phyloP scores from a whole-genome alignment of 1,140 invertebrate species.

The Leptonema lineaticorne region DNA sequence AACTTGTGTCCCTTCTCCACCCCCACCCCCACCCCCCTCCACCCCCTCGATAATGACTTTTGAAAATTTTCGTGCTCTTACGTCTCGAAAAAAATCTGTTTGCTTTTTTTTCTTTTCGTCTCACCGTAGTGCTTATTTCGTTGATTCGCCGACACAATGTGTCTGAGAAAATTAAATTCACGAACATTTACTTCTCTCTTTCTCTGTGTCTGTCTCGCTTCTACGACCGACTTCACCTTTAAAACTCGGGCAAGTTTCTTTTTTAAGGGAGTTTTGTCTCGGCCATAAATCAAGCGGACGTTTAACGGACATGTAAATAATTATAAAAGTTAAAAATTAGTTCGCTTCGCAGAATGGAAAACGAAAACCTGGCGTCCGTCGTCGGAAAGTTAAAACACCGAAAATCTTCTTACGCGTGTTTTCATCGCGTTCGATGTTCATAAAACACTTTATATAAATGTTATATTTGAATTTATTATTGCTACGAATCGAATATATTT shows the following conservation, averaged over 20 bases:
- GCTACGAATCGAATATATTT: no score
- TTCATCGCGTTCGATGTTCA: background rate
- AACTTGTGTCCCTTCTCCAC: background rate
- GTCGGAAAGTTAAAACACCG: background rate
- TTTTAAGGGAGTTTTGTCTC: background rate
- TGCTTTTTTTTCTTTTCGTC: background rate
- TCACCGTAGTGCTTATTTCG: no score
- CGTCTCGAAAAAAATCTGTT: background rate
- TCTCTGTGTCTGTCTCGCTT: no score
- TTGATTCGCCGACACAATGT: background rate
- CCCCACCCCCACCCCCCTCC: no score
- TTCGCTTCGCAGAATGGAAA: background rate
- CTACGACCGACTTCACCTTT: no score
- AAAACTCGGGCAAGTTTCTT: background rate
- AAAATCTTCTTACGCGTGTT: background rate
- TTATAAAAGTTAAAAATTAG: conserved; percentile 17
- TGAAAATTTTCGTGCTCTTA: background rate
- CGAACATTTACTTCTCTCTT: background rate
- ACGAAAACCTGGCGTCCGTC: background rate
- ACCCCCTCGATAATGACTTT: no score
- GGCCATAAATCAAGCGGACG: conserved; percentile 13
- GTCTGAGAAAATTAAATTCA: background rate
- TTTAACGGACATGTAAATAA: conserved; percentile 12
- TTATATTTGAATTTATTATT: no score
- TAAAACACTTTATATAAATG: no score